These are phyloP conservation scores for Lordiphosa stackelbergi DNA, from an alignment of 1,140 invertebrate species.

Conservation along the genomic window DNA sequence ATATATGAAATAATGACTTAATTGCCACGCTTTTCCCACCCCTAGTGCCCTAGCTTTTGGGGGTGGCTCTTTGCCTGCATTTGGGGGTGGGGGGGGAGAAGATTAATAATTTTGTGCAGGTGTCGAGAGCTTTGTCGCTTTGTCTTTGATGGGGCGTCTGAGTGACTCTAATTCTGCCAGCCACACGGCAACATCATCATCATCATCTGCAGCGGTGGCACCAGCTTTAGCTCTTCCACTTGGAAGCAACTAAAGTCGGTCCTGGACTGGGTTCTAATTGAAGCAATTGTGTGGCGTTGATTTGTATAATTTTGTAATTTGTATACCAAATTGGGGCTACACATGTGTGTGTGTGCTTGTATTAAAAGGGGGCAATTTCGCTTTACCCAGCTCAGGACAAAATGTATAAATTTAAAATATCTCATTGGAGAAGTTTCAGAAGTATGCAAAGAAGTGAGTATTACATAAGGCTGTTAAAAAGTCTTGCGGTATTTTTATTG, in stretches of 20 bases:
- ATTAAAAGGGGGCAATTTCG: constrained; percentile 30
- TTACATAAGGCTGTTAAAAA: too few relatives aligned
- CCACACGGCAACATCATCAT: constrained; percentile 31
- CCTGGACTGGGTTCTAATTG: constrained; percentile 59
- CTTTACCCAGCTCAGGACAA: constrained; percentile 35
- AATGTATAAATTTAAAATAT: constrained; percentile 68
- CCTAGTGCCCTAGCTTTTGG: constrained; percentile 3
- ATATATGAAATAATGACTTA: constrained; percentile 72
- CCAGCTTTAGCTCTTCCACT: constrained; percentile 27
- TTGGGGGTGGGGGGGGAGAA: constrained; percentile 16
- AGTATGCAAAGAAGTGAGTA: too few relatives aligned
- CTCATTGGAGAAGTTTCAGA: constrained; percentile 7
- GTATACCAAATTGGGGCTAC: constrained; percentile 70
- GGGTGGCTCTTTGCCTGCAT: constrained; percentile 25
- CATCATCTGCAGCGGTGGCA: constrained; percentile 3
- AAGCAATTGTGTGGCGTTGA: constrained; percentile 72
- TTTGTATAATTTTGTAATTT: constrained; percentile 76
- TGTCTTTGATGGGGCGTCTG: constrained; percentile 67
- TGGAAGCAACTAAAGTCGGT: constrained; percentile 24
- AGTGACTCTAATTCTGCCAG: constrained; percentile 67
- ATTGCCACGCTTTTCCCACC: constrained; percentile 46
- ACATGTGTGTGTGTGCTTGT: constrained; percentile 43
- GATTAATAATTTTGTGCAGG: constrained; percentile 65
- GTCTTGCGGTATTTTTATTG: too few relatives aligned
- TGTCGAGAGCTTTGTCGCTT: constrained; percentile 51